These are phyloP conservation scores for Dendrolimus houi DNA, from an alignment of 2,888 invertebrate genomes.

Conservation along the genomic window DNA sequence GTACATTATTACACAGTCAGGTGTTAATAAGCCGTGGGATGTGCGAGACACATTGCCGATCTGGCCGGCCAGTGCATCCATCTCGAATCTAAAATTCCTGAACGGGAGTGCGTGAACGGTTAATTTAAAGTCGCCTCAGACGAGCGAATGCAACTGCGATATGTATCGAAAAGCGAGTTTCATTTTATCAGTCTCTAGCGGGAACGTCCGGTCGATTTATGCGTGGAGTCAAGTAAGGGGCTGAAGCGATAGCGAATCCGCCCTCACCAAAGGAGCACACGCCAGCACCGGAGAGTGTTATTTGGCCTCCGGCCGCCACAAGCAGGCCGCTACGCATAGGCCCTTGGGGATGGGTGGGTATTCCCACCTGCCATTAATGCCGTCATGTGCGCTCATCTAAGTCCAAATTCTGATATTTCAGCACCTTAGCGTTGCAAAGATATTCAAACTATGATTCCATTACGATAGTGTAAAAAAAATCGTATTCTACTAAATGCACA, in stretches of 20 bases:
- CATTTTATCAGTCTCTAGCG: conserved; percentile 72
- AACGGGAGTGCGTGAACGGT: conserved; percentile 65
- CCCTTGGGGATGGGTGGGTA: too few species aligned
- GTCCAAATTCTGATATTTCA: too few species aligned
- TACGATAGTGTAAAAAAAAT: too few species aligned
- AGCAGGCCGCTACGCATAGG: too few species aligned
- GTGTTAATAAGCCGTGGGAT: conserved; percentile 1
- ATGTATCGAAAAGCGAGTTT: conserved; percentile 64
- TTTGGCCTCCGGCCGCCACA: too few species aligned
- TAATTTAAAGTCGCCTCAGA: conserved; percentile 65
- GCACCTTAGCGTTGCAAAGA: too few species aligned
- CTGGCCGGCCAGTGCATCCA: conserved; percentile 41
- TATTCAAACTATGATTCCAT: too few species aligned
- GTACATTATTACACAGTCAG: conserved; percentile 3
- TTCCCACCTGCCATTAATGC: too few species aligned
- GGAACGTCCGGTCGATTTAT: conserved; percentile 55
- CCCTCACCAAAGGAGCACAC: too few species aligned
- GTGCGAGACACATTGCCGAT: conserved; percentile 16
- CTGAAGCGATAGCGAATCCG: conserved; percentile 8
- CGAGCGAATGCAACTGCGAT: conserved; percentile 59
- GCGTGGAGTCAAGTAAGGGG: conserved; percentile 9
- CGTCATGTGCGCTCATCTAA: too few species aligned
- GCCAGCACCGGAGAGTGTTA: too few species aligned
- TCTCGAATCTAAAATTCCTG: conserved; percentile 72
- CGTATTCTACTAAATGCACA: too few species aligned